Percentiles rank a stretch among this genome's conserved stretches.
phyloP scores from a whole-genome alignment of 2,888 invertebrate species.

The Rhyacophila evoluta region DNA sequence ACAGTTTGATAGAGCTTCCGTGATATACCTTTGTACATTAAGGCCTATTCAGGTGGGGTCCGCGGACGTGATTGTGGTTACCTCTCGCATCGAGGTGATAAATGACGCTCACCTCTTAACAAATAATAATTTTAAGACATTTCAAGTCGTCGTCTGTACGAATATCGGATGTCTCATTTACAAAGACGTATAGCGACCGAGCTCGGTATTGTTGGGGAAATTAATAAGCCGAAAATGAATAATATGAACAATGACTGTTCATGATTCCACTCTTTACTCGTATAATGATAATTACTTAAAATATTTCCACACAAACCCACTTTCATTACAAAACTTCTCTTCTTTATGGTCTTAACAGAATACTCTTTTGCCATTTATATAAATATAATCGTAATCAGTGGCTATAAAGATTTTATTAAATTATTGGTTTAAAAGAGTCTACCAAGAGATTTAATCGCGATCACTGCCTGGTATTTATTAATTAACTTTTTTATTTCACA shows the following conservation, averaged over 20 bases:
- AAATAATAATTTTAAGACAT: constrained; percentile 36
- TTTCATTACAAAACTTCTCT: no score
- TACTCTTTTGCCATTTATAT: no score
- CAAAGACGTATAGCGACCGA: constrained; percentile 36
- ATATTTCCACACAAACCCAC: neutral
- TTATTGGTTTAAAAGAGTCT: no score
- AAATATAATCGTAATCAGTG: no score
- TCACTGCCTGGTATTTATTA: no score
- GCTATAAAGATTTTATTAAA: no score
- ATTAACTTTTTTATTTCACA: no score
- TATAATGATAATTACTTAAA: neutral
- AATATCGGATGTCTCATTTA: constrained; percentile 39
- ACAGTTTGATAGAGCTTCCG: neutral
- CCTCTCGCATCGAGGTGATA: constrained; percentile 37
- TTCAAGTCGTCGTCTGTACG: constrained; percentile 29
- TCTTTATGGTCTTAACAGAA: no score
- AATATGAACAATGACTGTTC: neutral
- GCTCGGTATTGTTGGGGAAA: neutral
- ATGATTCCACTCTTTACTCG: neutral
- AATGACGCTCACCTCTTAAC: constrained; percentile 39
- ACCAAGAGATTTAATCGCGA: no score
- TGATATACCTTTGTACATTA: constrained; percentile 23
- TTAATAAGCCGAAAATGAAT: constrained; percentile 9
- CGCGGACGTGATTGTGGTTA: constrained; percentile 25
- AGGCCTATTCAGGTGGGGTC: constrained; percentile 36